A percentile compares a stretch with the other conserved stretches of the same genome.
Conservation (phyloP, 2,797 vertebrate genomes). For the Oreortyx pictus region DNA sequence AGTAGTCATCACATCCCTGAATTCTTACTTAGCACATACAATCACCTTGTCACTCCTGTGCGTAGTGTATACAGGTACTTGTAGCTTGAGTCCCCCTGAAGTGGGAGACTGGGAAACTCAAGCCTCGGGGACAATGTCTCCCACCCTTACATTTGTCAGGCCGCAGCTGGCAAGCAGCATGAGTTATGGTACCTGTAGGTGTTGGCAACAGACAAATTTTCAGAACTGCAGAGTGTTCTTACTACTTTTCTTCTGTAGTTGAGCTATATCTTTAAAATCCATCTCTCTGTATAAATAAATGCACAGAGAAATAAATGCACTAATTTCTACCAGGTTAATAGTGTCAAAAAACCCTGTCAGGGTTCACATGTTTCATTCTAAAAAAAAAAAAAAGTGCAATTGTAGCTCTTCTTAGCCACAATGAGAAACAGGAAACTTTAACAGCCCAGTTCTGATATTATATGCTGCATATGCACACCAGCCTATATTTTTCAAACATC, state of each 20-base stretch:
- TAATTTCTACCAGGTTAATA: neutral
- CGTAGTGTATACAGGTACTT: neutral
- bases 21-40: neutral
- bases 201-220: neutral
- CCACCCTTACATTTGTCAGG: neutral
- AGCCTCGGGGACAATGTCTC: neutral
- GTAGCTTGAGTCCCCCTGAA: neutral
- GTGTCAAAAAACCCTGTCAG: constrained; percentile 10
- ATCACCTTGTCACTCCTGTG: neutral
- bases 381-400: neutral
- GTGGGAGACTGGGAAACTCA: neutral
- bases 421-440: constrained; percentile 27
- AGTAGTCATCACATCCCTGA: neutral
- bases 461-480: neutral
- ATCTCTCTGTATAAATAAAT: constrained; percentile 29
- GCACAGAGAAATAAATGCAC: constrained; percentile 6
- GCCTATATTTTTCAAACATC: constrained; percentile 29
- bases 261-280: constrained; percentile 3
- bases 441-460: constrained; percentile 5
- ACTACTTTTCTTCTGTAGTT: neutral
- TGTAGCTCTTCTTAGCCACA: neutral
- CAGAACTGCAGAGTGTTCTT: neutral
- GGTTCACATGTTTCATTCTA: constrained; percentile 27
- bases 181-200: neutral
- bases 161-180: neutral